Percentiles rank a stretch among this genome's conserved stretches.
Conservation (phyloP, 2,797 vertebrate genomes). For the Sebastes flavidus region DNA sequence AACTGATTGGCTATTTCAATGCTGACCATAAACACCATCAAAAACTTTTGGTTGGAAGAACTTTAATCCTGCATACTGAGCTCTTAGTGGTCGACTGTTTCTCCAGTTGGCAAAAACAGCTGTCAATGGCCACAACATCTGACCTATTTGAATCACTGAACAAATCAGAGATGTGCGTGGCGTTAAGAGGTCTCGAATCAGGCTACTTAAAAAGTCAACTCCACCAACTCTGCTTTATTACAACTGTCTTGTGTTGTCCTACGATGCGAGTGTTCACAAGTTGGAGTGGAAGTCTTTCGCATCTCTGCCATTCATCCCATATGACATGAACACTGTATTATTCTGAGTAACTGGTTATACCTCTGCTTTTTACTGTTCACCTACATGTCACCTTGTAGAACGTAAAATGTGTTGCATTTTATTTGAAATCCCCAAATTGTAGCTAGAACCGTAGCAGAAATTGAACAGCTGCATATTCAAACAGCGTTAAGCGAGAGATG, state of each 20-base stretch:
- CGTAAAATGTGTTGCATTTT: background rate
- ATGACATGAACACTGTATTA: background rate
- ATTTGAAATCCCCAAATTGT: background rate
- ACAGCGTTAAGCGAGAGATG: background rate
- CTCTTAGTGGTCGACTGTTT: background rate
- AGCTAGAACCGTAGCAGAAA: background rate
- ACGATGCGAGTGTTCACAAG: background rate
- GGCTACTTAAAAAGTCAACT: background rate
- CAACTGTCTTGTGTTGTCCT: background rate
- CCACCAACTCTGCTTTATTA: background rate
- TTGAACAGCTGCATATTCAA: background rate
- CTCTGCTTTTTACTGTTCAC: background rate
- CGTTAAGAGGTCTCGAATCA: background rate
- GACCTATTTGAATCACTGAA: background rate
- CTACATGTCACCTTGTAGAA: background rate
- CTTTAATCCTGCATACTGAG: background rate
- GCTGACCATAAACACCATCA: background rate
- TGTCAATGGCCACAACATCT: background rate
- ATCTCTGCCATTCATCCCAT: background rate
- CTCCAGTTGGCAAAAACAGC: background rate
- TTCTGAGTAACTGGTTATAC: background rate
- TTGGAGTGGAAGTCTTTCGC: background rate
- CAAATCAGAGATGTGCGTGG: background rate
- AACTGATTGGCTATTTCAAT: background rate
- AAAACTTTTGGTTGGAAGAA: background rate